Evolutionary conservation across 2,113 vertebrate genomes (phyloP), one percentile per base, ranked within the genome.

Genomic region (Serilophus lunatus): DNA sequence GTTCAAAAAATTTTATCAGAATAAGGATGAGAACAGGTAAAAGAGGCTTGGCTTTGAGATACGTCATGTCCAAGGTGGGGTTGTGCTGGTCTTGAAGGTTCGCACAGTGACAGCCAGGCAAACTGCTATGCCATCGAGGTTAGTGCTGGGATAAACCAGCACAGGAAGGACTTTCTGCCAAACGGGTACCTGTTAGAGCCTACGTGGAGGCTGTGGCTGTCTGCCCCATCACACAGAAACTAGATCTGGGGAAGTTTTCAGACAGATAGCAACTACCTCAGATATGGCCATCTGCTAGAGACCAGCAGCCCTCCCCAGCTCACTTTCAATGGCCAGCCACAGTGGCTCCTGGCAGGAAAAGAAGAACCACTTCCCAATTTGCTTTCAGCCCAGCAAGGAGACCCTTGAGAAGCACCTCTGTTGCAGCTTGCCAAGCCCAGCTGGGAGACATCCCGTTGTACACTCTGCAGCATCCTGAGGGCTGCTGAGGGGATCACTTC

Each of bases 61-160:
- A 51, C 0, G 0, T 47, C 2, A 19, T 17, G 12, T 81, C 24
- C 47, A 65, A 70, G 56, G 20, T 13, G 18, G 18, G 4, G 5
- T 69, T 82, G 23, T 86, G 36, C 24, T 70, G 7, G 28, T 49
- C 61, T 49, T 56, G 51, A 24, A 70, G 36, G 29, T 33, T 74
- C n/a, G 33, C 23, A 3, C 0, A 3, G 54, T 63, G 50, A 25
- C 13, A 19, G 31, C 47, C 28, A 13, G 40, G 31, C 33, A 57
- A 78, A 82, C n/a, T 49, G 35, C 40, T 51, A 23, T 44, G 75
- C 42, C 3, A 1, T 28, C 56, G 19, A 18, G 12, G 13, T 63
- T 36, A 63, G 18, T 31, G 13, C 65, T 49, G 50, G 38, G 26
- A 61, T 33, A 74, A 49, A 45, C 20, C 31, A 31, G 24, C 31